Base-by-base conservation (phyloP, 2,888 invertebrate genomes). In the Amblyteles armatorius region DNA sequence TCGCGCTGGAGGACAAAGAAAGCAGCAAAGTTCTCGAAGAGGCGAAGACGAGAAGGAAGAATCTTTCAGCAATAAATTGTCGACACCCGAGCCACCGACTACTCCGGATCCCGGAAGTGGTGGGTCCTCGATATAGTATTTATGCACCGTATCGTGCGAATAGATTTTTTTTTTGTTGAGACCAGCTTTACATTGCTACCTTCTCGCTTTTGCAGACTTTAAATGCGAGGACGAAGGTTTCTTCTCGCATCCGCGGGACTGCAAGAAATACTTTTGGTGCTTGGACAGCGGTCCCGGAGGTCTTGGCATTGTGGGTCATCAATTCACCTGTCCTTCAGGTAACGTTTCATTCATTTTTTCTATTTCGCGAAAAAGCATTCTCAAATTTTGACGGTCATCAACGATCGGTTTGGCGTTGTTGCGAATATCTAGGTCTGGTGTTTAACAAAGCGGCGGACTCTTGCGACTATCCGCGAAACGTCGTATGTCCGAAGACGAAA, bases 241-340 rank as follows among this genome's bases (percentile, higher is more conserved):
- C 95, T 98, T 96, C 94, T 96, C 97, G 19, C 98, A 98, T 94
- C 98, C 98, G 0, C 96, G 97, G 57, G 98, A 98, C 94, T 98
- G 98, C 94, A 98, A 98, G 93, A 98, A 98, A 93, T 98, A 98
- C 92, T 98, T 97, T 94, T 98, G 98, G 98, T 98, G 98, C 92
- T 94, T 98, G 87, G 98, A 98, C 92, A 97, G 97, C 90, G 98
- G 98, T 3, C 97, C 98, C 0, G 97, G 98, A 0, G 97, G 98
- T 91, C 95, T 98, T 22, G 98, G 98, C 86, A 97, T 98, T 71
- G 97, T 98, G 4, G 98, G 98, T 0, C 98, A 98, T 94, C 97
- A 97, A 92, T 98, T 98, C 92, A 98, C 98, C 0, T 98, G 98
- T 92, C 98, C 98, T 4, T 98, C 98, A 80, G 97, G 97, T 96